Evolutionary conservation across 2,113 vertebrate genomes (phyloP).

Genomic region (Actenoides hombroni): DNA sequence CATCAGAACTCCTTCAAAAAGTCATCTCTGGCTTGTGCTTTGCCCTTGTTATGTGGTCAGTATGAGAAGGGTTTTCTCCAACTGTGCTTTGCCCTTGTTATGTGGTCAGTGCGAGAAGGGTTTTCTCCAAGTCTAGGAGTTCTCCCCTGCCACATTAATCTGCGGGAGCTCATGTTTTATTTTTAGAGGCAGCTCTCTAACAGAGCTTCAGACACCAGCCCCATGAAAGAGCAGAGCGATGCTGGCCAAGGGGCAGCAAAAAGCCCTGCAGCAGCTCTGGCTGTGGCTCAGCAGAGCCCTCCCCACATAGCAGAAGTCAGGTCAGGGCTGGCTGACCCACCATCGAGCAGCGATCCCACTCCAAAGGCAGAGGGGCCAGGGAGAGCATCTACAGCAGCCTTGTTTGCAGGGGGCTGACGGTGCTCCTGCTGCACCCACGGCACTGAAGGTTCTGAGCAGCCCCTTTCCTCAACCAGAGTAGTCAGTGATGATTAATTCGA

Average conservation of each 20-base stretch:
- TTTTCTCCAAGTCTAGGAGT: background rate
- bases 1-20: background rate
- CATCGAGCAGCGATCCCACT: background rate
- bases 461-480: no score
- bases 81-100: background rate
- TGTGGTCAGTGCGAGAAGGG: background rate
- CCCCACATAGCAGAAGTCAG: background rate
- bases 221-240: accelerated
- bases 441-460: background rate
- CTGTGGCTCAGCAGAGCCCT: background rate
- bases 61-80: background rate
- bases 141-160: background rate
- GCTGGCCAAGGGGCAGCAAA: background rate
- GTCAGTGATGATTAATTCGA: background rate
- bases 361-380: background rate
- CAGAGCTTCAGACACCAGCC: background rate
- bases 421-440: background rate
- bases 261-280: background rate
- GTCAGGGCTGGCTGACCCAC: background rate
- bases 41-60: background rate
- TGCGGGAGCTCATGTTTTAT: background rate
- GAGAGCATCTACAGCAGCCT: background rate
- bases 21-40: background rate
- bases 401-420: background rate
- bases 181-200: background rate